These are phyloP conservation scores for Danio rerio DNA, from an alignment of 2,113 vertebrate species.

Conservation along the genomic window DNA sequence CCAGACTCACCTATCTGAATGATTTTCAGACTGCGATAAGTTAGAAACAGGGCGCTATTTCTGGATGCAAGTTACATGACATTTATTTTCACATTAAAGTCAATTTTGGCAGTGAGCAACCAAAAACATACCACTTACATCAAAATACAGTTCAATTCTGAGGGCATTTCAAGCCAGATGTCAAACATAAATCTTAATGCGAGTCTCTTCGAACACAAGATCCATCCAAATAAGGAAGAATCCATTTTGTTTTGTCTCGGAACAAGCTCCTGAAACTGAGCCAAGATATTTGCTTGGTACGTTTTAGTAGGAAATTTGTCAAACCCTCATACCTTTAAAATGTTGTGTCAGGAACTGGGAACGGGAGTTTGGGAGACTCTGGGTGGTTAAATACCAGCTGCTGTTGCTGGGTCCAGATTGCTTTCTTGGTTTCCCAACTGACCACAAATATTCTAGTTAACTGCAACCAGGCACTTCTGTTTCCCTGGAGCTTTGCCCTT, in stretches of 20 bases:
- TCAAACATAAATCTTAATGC: neutral
- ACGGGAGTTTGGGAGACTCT: neutral
- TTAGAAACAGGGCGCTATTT: neutral
- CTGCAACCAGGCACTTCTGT: slow-evolving; percentile 9
- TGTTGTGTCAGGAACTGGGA: neutral
- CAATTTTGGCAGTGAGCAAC: neutral
- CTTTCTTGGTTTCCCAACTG: slow-evolving; percentile 30
- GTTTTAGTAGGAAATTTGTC: slow-evolving; percentile 19
- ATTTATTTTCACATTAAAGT: slow-evolving; percentile 6
- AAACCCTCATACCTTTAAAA: slow-evolving; percentile 2
- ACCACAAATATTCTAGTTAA: slow-evolving; percentile 53
- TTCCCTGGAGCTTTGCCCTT: neutral
- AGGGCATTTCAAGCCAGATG: slow-evolving; percentile 6
- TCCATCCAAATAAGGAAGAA: slow-evolving; percentile 47
- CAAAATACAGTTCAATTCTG: neutral
- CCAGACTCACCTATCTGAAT: slow-evolving; percentile 40
- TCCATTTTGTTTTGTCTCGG: neutral
- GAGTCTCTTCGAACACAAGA: neutral
- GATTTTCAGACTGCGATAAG: slow-evolving; percentile 20
- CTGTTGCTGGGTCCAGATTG: slow-evolving; percentile 13
- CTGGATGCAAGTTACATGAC: slow-evolving; percentile 8
- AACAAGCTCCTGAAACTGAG: slow-evolving; percentile 7
- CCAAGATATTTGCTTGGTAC: slow-evolving; percentile 28
- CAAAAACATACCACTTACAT: slow-evolving; percentile 15
- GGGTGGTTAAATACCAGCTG: slow-evolving; percentile 23